Conservation (phyloP, 2,888 invertebrate genomes). For the Acronicta aceris region DNA sequence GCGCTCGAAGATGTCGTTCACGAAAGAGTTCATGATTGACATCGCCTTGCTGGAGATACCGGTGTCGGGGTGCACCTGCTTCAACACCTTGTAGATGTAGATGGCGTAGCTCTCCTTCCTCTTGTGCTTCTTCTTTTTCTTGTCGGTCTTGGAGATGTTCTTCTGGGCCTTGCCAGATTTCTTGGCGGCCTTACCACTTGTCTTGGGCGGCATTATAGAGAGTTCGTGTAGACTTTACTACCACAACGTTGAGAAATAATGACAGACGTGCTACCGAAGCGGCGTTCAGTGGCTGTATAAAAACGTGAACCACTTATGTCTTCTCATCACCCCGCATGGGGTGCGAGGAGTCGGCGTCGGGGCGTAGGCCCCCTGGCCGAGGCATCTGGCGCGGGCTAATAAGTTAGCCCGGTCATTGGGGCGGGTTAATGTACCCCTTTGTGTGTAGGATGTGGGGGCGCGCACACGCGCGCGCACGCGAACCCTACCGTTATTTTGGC, state of each 20-base stretch:
- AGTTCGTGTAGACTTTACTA: too few relatives aligned
- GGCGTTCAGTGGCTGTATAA: slow-evolving; percentile 13
- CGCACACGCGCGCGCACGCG: too few relatives aligned
- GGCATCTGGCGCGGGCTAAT: too few relatives aligned
- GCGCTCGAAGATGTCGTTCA: slow-evolving; percentile 92
- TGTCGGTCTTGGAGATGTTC: slow-evolving; percentile 88
- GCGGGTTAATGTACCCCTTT: too few relatives aligned
- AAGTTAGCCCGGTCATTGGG: too few relatives aligned
- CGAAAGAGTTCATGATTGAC: slow-evolving; percentile 92
- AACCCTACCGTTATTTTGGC: too few relatives aligned
- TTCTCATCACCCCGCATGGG: too few relatives aligned
- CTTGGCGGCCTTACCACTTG: slow-evolving; percentile 80
- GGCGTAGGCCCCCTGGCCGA: too few relatives aligned
- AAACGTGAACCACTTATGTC: not conserved
- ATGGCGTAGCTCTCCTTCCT: slow-evolving; percentile 89
- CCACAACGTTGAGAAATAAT: too few relatives aligned
- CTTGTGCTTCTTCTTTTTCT: slow-evolving; percentile 88
- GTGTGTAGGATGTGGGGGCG: too few relatives aligned
- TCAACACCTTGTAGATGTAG: slow-evolving; percentile 91
- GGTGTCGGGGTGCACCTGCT: slow-evolving; percentile 91
- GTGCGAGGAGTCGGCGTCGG: too few relatives aligned
- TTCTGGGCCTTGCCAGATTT: slow-evolving; percentile 89
- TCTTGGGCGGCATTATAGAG: slow-evolving; percentile 68
- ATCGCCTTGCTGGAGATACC: slow-evolving; percentile 88
- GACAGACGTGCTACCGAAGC: slow-evolving; percentile 9